Evolutionary conservation across 2,888 invertebrate species (phyloP), one percentile per base, ranked within the genome.

Genomic region (Oxytorus armatus): DNA sequence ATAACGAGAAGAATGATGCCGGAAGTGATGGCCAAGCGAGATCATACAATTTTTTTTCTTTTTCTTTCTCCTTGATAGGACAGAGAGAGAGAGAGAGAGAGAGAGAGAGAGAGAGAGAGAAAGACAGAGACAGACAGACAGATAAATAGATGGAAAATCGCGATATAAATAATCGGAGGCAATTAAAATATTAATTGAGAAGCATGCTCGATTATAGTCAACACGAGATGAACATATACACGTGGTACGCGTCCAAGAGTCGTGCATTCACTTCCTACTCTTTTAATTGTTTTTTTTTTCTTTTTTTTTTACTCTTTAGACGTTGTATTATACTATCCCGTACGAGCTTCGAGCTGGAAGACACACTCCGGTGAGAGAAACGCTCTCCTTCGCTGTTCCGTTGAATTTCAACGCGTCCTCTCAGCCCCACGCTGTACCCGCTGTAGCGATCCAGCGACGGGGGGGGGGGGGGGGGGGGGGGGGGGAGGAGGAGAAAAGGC

Each of bases 151-250:
- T 65, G 47, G 69, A 65, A 63, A 76, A 65, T 51, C 39, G 49
- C 65, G 72, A 76, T 63, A 65, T 47, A 65, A 77, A 74, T 76
- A 79, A 82, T 77, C 81, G 29, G 81, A 70, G 81, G 73, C 81
- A 81, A 81, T 81, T 81, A 81, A 81, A 81, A 77, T 81, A 81
- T 81, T 74, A 81, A 81, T 80, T 80, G 77, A 76, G 76, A 68
- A 68, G 79, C 79, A 77, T 80, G 77, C 80, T 80, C 80, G 80
- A 73, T 73, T 77, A 73, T 55, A 73, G 80, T 76, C 61, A 39
- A 72, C 72, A 73, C 73, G 69, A 75, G 65, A 49, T 23, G 73
- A 47, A 57, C 73, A 73, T 77, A 63, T 77, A 68, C 68, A 73
- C 55, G 51, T 55, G 39, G 59, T 25, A 70, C 63, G 68, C 57